phyloP scores from a whole-genome alignment of 2,113 vertebrate species.

The Nestor notabilis region DNA sequence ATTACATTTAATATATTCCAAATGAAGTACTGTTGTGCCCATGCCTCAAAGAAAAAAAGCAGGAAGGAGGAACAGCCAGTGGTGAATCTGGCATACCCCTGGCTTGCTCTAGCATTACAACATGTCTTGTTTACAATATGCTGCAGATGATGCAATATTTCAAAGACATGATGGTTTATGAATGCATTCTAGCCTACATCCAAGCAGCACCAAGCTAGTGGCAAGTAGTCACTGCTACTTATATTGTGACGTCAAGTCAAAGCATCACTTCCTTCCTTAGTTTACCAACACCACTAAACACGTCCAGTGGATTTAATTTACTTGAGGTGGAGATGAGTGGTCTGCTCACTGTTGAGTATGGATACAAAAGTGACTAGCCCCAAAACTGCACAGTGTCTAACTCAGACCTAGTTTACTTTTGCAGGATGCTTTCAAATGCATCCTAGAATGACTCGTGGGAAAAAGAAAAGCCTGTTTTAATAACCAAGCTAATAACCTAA shows the following conservation, averaged over 20 bases:
- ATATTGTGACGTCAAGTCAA: not conserved
- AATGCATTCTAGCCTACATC: not conserved
- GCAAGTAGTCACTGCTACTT: not conserved
- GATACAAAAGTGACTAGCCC: not conserved
- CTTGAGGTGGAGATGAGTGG: not conserved
- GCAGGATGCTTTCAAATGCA: not conserved
- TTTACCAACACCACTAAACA: not conserved
- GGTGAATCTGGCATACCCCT: not conserved
- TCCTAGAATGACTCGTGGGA: not conserved
- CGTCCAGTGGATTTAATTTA: not conserved
- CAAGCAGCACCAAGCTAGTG: not conserved
- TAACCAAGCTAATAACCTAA: not conserved
- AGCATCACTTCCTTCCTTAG: not conserved
- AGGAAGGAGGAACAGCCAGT: not conserved
- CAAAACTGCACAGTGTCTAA: not conserved
- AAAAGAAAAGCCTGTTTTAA: not conserved
- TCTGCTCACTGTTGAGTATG: not conserved
- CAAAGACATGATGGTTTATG: not conserved
- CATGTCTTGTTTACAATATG: not conserved
- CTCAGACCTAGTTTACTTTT: not conserved
- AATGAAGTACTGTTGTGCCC: not conserved
- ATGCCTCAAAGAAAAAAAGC: not conserved
- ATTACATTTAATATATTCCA: not conserved
- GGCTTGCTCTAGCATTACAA: not conserved
- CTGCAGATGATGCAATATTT: not conserved